Evolutionary conservation across 2,797 vertebrate species (phyloP), one percentile per base, ranked within the genome.

Genomic region (Pseudotriccus pelzelni): DNA sequence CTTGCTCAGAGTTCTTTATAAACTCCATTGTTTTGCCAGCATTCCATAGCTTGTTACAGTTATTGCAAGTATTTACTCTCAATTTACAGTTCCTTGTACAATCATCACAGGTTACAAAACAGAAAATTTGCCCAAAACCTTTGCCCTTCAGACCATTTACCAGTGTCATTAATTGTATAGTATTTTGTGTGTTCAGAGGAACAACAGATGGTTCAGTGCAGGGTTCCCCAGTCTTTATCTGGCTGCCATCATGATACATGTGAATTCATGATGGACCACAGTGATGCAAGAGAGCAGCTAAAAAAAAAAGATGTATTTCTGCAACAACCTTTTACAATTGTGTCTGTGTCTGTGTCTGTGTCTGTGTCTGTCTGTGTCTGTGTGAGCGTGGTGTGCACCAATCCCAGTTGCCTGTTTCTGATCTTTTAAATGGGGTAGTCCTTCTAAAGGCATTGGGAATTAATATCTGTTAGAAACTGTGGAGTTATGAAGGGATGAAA

Each of bases 381-480:
- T 49, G 12, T 24, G 14, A 25, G 4, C 52, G 6, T 9, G 2
- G 23, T 56, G 28, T 2, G 1, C 9, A 9, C 17, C 24, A 50
- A 14, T 28, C 14, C 6, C 7, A 43, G 4, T 4, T 73, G 2
- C 8, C 27, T 60, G 9, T 37, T 77, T 69, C 37, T 68, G 8
- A 5, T 84, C 36, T 59, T 75, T 59, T 46, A 70, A 84, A 34
- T 23, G 46, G 8, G 4, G 11, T 52, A 47, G 10, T 50, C 22
- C 19, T 83, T 76, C 27, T 56, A 83, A 76, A 80, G 15, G 13
- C 8, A 19, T 53, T 46, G 14, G 14, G 12, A 85, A 5, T 46
- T 75, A 63, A 53, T 9, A 37, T 53, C 21, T 49, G 2, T 46
- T 56, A 53, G 23, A 37, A 27, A 67, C 16, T 46, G 36, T 37